Evolutionary conservation across 2,888 invertebrate genomes (phyloP).

Genomic region (Acrocyrtus sp.): DNA sequence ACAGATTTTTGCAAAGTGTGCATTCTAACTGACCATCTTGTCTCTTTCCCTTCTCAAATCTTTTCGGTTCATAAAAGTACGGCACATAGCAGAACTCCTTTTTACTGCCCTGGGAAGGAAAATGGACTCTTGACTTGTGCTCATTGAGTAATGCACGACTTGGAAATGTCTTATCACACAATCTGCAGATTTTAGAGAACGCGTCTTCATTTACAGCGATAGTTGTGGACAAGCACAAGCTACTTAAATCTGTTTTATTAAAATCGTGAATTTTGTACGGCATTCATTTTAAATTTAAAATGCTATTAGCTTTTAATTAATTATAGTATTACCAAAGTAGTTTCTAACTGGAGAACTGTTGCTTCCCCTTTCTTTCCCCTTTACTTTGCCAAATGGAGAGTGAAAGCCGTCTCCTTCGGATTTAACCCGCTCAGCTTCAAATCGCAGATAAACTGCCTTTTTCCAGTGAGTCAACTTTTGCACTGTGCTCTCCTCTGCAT

Average conservation of each 20-base stretch:
- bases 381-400: neutral
- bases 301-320: neutral
- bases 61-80: slow-evolving; percentile 11
- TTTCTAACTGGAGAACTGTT: neutral
- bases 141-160: slow-evolving; percentile 8
- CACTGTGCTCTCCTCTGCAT: too few relatives aligned
- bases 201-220: neutral
- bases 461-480: slow-evolving; percentile 5
- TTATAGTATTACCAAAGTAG: neutral
- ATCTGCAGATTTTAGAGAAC: neutral
- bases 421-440: too few relatives aligned
- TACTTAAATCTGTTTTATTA: too few relatives aligned
- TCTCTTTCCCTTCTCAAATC: slow-evolving; percentile 2
- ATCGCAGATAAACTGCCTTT: neutral
- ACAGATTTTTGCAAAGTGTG: slow-evolving; percentile 14
- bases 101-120: neutral
- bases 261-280: too few relatives aligned
- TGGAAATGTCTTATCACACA: slow-evolving; percentile 8
- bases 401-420: too few relatives aligned
- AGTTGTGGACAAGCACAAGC: too few relatives aligned
- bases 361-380: neutral
- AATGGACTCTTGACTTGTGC: slow-evolving; percentile 17
- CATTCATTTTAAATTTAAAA: neutral
- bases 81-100: slow-evolving; percentile 24
- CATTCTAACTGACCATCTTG: slow-evolving; percentile 5